Evolutionary conservation across 2,888 invertebrate species (phyloP).

Genomic region (Apamea monoglypha): DNA sequence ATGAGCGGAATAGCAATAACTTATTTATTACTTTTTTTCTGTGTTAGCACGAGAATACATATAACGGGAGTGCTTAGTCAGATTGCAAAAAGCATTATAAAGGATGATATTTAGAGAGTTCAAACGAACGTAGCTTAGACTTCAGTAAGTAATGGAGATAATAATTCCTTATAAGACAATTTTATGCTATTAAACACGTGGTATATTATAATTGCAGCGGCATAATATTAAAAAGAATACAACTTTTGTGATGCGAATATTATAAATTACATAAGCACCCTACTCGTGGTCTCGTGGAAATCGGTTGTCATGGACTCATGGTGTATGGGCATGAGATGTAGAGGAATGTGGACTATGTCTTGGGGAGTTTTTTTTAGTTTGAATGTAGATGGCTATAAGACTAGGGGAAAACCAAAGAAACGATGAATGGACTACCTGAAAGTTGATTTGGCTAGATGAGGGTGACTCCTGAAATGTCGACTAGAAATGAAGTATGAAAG

Average conservation of each 20-base stretch:
- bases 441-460: too few relatives aligned
- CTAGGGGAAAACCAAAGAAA: neutral
- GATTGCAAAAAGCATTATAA: conserved; percentile 2
- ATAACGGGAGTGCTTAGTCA: conserved; percentile 39
- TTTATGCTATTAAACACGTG: neutral
- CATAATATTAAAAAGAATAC: neutral
- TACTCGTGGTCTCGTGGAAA: neutral
- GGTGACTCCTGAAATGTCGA: neutral
- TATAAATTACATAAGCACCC: neutral
- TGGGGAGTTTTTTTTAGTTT: neutral
- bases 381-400: neutral
- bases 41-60: conserved; percentile 3
- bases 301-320: neutral
- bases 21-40: conserved; percentile 22
- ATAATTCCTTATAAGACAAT: neutral
- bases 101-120: conserved; percentile 1
- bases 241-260: neutral
- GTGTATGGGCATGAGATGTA: neutral
- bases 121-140: neutral
- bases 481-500: neutral
- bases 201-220: neutral
- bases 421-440: neutral
- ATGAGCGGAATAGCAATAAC: conserved; percentile 6
- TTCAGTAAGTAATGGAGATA: neutral
- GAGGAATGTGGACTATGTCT: neutral